Percentiles rank a stretch among this genome's conserved stretches.
These are phyloP conservation scores for Toxostoma redivivum DNA, from an alignment of 2,113 vertebrate genomes.

Conservation along the genomic window DNA sequence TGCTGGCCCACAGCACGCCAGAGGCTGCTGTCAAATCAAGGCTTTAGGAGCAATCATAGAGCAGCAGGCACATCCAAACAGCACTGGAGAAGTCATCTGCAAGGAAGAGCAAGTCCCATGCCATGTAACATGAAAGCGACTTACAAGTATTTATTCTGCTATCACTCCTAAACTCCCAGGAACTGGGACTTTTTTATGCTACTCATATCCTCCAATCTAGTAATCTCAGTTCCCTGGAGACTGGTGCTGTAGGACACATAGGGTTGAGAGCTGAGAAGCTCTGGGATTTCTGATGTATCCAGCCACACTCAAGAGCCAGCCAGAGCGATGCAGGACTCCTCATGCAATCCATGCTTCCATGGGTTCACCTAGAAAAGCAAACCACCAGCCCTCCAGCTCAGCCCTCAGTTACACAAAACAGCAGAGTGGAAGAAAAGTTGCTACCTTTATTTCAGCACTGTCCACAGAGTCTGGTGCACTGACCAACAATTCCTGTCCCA, in stretches of 20 bases:
- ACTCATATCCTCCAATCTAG: not conserved
- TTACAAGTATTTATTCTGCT: not conserved
- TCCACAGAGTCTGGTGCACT: not conserved
- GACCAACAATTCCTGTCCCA: not conserved
- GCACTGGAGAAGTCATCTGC: not conserved
- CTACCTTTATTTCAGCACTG: not conserved
- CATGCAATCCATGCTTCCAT: not conserved
- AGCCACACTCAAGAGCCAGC: not conserved
- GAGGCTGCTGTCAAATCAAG: constrained; percentile 2
- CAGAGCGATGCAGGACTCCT: not conserved
- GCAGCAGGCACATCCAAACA: not conserved
- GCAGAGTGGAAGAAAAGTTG: not conserved
- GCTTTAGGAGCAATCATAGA: not conserved
- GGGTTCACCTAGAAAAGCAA: not conserved
- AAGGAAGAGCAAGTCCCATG: not conserved
- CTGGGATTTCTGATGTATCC: not conserved
- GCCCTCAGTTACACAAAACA: not conserved
- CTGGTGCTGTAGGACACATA: not conserved
- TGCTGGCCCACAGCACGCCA: not conserved
- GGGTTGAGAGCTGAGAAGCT: not conserved
- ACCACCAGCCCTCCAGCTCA: not conserved
- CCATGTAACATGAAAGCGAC: not conserved
- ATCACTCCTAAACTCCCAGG: not conserved
- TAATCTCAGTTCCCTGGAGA: not conserved
- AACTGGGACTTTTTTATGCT: not conserved